Percentiles rank a stretch among this genome's conserved stretches.
Conservation (phyloP, 2,113 vertebrate genomes). For the Danio rerio region GRCz12tu NC_133178.1:26973501-26974000, state of each 20-base stretch:
- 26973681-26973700: too few species aligned
- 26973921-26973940: slow-evolving; percentile 39
- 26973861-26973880: slow-evolving; percentile 9
- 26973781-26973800: slow-evolving; percentile 37
- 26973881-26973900: slow-evolving; percentile 36
- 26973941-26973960: slow-evolving; percentile 43
- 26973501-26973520: too few species aligned
- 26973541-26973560: too few species aligned
- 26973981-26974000: slow-evolving; percentile 47
- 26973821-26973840: slow-evolving; percentile 48
- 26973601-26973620: too few species aligned
- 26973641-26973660: too few species aligned
- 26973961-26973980: slow-evolving; percentile 44
- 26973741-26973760: background rate
- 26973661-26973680: too few species aligned
- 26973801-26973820: slow-evolving; percentile 49
- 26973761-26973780: too few species aligned
- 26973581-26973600: too few species aligned
- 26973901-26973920: slow-evolving; percentile 3
- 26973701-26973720: too few species aligned
- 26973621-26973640: too few species aligned
- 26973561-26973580: too few species aligned
- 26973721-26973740: background rate
- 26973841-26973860: slow-evolving; percentile 48
- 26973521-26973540: too few species aligned